Base-by-base conservation (phyloP, 2,888 invertebrate genomes). In the Aleiodes leptofemur region DNA sequence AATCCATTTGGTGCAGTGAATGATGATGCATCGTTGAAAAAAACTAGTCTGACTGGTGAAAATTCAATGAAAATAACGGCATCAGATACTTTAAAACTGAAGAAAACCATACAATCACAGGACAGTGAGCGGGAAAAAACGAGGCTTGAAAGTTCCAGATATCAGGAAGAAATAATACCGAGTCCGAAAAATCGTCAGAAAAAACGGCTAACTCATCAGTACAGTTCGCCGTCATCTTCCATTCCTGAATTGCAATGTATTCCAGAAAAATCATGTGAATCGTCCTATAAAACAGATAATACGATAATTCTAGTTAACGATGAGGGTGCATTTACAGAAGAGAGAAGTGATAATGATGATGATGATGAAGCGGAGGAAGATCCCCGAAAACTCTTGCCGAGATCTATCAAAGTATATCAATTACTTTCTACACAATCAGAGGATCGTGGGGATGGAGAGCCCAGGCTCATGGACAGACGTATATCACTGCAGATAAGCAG, bases 381-480 rank as follows among this genome's bases (percentile, higher is more conserved):
- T 23, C 14, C 73, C 5, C 73, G 29, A 14, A 79, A 74, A 68
- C 9, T 77, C 3, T 76, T 82, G 31, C 84, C 86, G 8, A 84
- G 78, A 66, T 76, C 85, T 7, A 77, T 83, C 1, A 84, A 86
- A 69, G 82, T 86, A 14, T 85, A 86, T 69, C 85, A 85, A 34
- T 73, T 86, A 5, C 69, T 86, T 55, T 83, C 86, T 16, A 86
- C 86, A 0, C 84, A 86, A 16, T 86, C 86, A 7, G 86, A 86
- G 38, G 86, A 86, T 73, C 79, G 82, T 3, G 78, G 78, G 0
- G 86, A 86, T 43, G 79, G 77, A 3, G 83, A 83, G 8, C 69
- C 82, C 3, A 76, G 81, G 6, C 64, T 83, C 9, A 61, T 76
- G 23, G 83, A 84, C 69, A 79, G 84, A 5, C 76, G 86, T 56